Evolutionary conservation across 2,797 vertebrate genomes (phyloP).

Genomic region (Psittacula derbiana): DNA sequence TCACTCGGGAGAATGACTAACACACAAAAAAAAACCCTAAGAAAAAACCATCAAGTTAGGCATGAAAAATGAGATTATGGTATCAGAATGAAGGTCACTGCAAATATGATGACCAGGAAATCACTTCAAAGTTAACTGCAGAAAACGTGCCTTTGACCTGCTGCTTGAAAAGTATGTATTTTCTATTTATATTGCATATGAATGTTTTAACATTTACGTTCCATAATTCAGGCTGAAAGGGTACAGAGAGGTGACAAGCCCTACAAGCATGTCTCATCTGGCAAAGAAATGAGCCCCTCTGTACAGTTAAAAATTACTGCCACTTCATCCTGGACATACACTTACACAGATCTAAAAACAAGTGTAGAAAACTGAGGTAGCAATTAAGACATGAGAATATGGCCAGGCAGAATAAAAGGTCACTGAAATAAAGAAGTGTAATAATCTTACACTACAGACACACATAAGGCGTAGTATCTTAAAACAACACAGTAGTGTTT

Average conservation of each 20-base stretch:
- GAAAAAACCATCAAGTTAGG: conserved; percentile 53
- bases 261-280: rapidly evolving
- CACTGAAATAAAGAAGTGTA: neutral
- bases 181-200: neutral
- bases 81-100: conserved; percentile 23
- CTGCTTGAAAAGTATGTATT: neutral
- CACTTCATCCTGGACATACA: neutral
- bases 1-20: conserved; percentile 54
- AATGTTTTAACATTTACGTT: neutral
- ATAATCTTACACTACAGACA: neutral
- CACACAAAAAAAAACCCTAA: neutral
- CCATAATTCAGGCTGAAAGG: neutral
- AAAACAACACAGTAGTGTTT: neutral
- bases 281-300: neutral
- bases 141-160: neutral
- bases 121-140: neutral
- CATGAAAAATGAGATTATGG: conserved; percentile 67
- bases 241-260: neutral
- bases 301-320: neutral
- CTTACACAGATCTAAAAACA: rapidly evolving
- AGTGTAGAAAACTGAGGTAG: neutral
- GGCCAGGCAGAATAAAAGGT: neutral
- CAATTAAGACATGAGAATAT: neutral
- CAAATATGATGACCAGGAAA: conserved; percentile 56
- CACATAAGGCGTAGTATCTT: neutral